phyloP scores from a whole-genome alignment of 30 jellyfish, hydroid and myxozoan genomes.

The Phacellophora camtschatica region DNA sequence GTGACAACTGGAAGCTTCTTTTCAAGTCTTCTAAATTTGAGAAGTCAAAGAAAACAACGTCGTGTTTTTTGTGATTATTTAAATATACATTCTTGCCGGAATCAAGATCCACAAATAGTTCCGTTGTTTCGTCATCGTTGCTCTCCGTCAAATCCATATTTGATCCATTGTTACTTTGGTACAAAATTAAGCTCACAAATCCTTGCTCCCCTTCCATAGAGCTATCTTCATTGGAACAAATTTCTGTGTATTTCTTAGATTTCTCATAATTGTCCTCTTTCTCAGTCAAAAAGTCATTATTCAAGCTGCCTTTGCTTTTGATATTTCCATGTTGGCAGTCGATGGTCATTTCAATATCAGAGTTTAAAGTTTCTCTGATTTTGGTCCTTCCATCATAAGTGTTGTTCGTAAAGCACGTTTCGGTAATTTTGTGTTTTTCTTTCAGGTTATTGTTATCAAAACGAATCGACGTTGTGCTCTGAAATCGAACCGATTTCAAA shows the following conservation, averaged over 20 bases:
- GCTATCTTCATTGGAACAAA: not conserved
- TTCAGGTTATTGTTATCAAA: not conserved
- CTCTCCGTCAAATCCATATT: slow-evolving; percentile 11
- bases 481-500: slow-evolving; percentile 8
- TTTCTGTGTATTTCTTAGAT: not conserved
- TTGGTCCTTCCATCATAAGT: not conserved
- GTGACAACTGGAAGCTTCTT: not conserved
- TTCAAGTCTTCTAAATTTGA: not conserved
- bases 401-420: too few species aligned
- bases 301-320: too few species aligned
- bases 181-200: slow-evolving; percentile 19
- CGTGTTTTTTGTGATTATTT: not conserved
- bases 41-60: not conserved
- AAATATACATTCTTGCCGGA: not conserved
- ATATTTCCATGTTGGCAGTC: too few species aligned
- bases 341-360: too few species aligned
- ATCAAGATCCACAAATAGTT: slow-evolving; percentile 51
- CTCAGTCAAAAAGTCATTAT: not conserved
- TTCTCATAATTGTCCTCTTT: not conserved
- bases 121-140: slow-evolving; percentile 25
- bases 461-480: not conserved
- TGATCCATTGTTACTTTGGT: slow-evolving; percentile 35
- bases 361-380: too few species aligned
- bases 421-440: too few species aligned
- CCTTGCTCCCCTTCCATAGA: not conserved